Base-by-base conservation (phyloP, 1,140 invertebrate species). In the Drosophila ananassae region DNA sequence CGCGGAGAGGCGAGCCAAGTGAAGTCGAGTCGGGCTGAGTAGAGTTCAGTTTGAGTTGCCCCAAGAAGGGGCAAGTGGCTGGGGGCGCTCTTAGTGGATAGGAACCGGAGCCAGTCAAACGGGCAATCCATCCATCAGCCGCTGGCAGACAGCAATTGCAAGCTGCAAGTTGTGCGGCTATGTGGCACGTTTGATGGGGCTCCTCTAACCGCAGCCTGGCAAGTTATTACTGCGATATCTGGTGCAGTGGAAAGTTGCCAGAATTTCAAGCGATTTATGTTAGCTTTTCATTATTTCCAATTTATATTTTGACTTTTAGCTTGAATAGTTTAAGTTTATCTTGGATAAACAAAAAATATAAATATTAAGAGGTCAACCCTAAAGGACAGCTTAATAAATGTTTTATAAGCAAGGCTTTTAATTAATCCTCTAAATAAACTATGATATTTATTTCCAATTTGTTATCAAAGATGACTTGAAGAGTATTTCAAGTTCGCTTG, bases 41-140 rank as follows among this genome's bases (percentile, higher is more conserved):
- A 21, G 32, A 66, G 79, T 44, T n/a, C 12, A 24, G 64, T 66
- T 50, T 48, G 24, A 7, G 44, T 34, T 32, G 7, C 32, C 32
- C 32, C 32, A 32, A 32, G 32, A 32, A 12, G 34, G 34, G 34
- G 34, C 34, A 37, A 37, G 34, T 10, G 34, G 34, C 34, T 37
- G 61, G 62, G 67, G 59, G 54, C 8, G 39, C 47, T 54, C 62
- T 48, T 28, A 48, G 66, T 17, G 41, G 66, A 53, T 46, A 50
- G 52, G 74, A 51, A 37, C 51, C 73, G 48, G 72, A 66, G 79
- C 63, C 79, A 82, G 78, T 87, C 82, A 81, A 89, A 76, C 82
- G 77, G 79, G 79, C 83, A 89, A 89, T 87, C 83, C 83, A 89
- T 87, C 83, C 83, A 87, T 87, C 83, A 87, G 72, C 75, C 75